Evolutionary conservation across 1,140 invertebrate genomes (phyloP).

Genomic region (Trachymyrmex cornetzi): DNA sequence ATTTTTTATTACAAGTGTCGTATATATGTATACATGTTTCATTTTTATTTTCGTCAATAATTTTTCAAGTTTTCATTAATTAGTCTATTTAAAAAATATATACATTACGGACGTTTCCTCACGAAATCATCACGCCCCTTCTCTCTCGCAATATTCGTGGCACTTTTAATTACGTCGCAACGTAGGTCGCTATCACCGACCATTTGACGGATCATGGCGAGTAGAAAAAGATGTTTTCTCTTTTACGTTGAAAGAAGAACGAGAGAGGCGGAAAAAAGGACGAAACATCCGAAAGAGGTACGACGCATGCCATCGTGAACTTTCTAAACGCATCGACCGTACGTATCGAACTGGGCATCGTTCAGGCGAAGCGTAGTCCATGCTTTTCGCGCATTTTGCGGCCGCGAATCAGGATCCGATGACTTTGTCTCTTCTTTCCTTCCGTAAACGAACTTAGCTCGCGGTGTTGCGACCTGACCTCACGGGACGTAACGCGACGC

Average conservation of each 20-base stretch:
- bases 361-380: neutral
- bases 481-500: conserved; percentile 35
- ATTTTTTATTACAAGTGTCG: too few relatives aligned
- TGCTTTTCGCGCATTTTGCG: conserved; percentile 11
- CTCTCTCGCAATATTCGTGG: neutral
- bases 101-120: neutral
- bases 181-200: neutral
- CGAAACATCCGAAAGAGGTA: neutral
- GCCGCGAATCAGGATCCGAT: neutral
- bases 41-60: neutral
- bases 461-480: neutral
- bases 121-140: neutral
- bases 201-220: neutral
- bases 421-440: neutral
- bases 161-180: conserved; percentile 16
- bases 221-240: neutral
- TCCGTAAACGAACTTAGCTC: neutral
- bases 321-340: conserved; percentile 17
- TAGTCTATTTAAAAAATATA: neutral
- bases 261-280: neutral
- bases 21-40: neutral
- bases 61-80: neutral
- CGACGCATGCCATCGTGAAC: neutral
- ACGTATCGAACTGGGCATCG: neutral
- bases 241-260: conserved; percentile 22